Percentiles rank a stretch among this genome's conserved stretches.
Conservation (phyloP, 2,797 vertebrate species). For the Hephaestus fuliginosus region DNA sequence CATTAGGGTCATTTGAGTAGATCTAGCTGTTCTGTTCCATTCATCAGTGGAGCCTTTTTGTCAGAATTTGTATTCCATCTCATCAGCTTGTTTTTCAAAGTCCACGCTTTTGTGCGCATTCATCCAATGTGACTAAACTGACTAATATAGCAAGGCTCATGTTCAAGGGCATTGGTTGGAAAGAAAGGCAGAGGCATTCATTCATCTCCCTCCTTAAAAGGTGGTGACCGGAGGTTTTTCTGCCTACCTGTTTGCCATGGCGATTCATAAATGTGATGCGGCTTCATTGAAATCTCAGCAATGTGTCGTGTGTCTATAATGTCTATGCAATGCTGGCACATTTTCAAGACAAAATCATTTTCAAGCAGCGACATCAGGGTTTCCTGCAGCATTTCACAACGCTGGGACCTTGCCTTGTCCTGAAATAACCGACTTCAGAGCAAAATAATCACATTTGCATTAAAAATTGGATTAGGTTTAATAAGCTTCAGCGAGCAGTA, state of each 20-base stretch:
- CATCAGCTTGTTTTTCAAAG: slow-evolving; percentile 48
- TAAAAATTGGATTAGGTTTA: neutral
- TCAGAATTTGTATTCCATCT: slow-evolving; percentile 55
- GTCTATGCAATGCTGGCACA: neutral
- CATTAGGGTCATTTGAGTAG: slow-evolving; percentile 50
- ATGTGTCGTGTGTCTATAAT: neutral
- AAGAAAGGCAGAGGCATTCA: slow-evolving; percentile 30
- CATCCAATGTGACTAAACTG: slow-evolving; percentile 50
- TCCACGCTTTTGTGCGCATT: slow-evolving; percentile 42
- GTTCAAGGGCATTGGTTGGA: slow-evolving; percentile 41
- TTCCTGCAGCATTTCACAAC: neutral
- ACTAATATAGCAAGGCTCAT: slow-evolving; percentile 27
- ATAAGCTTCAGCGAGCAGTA: neutral
- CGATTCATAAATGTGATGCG: slow-evolving; percentile 4
- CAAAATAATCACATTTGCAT: no score
- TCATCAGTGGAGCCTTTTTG: slow-evolving; percentile 49
- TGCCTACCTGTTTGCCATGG: neutral
- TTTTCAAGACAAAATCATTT: neutral
- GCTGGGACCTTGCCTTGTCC: neutral
- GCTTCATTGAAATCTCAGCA: neutral
- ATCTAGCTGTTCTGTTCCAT: slow-evolving; percentile 22
- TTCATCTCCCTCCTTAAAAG: slow-evolving; percentile 19
- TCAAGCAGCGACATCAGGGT: no score
- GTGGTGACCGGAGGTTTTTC: neutral
- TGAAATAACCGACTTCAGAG: neutral